Conservation (phyloP, 2,113 vertebrate genomes). For the Rhadina sibilatrix region DNA sequence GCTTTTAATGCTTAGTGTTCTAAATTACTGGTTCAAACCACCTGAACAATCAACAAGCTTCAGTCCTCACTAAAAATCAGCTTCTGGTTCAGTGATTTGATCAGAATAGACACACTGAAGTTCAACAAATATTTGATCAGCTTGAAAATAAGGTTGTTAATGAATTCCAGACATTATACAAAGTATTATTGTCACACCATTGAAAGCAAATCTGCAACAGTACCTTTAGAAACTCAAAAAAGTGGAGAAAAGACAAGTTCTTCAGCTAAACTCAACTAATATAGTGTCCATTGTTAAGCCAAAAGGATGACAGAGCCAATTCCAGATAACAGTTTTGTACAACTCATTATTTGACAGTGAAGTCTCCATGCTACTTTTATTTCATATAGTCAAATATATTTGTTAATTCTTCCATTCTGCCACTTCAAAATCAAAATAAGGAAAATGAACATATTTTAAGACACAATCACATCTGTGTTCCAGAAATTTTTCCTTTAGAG, state of each 20-base stretch:
- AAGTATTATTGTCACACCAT: not conserved
- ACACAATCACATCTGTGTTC: not conserved
- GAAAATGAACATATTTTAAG: not conserved
- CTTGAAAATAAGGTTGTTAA: not conserved
- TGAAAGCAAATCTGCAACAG: not conserved
- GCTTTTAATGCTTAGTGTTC: not conserved
- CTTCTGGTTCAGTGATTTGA: not conserved
- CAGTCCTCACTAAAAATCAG: not conserved
- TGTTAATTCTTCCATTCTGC: not conserved
- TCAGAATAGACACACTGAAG: not conserved
- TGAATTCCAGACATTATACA: not conserved
- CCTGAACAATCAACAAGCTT: not conserved
- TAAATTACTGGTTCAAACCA: not conserved
- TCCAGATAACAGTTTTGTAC: not conserved
- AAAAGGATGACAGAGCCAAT: not conserved
- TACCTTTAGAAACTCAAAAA: not conserved
- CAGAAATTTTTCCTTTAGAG: not conserved
- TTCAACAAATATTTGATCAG: not conserved
- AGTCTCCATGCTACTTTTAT: not conserved
- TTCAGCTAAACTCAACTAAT: not conserved
- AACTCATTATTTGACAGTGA: not conserved
- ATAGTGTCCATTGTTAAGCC: not conserved
- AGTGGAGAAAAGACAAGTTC: not conserved
- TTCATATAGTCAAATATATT: not conserved
- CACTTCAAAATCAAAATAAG: not conserved